A percentile compares a stretch with the other conserved stretches of the same genome.
Conservation (phyloP, 2,888 invertebrate species). For the Sinhomidia bicolor region DNA sequence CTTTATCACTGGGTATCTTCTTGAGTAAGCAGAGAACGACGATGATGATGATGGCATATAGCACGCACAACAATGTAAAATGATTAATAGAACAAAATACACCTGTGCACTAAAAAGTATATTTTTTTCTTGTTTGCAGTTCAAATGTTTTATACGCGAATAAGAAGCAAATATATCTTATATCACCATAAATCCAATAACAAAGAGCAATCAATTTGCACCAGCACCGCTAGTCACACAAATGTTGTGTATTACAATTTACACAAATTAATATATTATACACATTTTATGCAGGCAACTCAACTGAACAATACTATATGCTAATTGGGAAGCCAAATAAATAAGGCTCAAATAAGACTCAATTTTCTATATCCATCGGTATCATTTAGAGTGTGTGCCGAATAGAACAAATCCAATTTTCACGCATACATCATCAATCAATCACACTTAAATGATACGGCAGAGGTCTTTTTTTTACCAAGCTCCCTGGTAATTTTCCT, state of each 20-base stretch:
- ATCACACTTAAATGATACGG: constrained; percentile 21
- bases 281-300: background rate
- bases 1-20: background rate
- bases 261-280: background rate
- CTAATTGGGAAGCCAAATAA: constrained; percentile 69
- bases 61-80: background rate
- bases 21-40: background rate
- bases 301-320: constrained; percentile 54
- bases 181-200: constrained; percentile 14
- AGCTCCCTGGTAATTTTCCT: constrained; percentile 34
- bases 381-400: background rate
- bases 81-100: background rate
- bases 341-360: background rate
- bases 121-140: constrained; percentile 10
- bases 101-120: background rate
- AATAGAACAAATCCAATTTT: constrained; percentile 69
- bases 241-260: background rate
- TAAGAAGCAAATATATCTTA: constrained; percentile 13
- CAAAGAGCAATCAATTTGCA: constrained; percentile 64
- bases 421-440: constrained; percentile 63
- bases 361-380: constrained; percentile 12
- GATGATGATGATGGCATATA: background rate
- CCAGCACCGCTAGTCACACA: background rate
- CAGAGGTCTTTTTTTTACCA: background rate
- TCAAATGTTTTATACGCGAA: constrained; percentile 52